phyloP scores from a whole-genome alignment of 2,888 invertebrate genomes.

The Euzophera pinguis region DNA sequence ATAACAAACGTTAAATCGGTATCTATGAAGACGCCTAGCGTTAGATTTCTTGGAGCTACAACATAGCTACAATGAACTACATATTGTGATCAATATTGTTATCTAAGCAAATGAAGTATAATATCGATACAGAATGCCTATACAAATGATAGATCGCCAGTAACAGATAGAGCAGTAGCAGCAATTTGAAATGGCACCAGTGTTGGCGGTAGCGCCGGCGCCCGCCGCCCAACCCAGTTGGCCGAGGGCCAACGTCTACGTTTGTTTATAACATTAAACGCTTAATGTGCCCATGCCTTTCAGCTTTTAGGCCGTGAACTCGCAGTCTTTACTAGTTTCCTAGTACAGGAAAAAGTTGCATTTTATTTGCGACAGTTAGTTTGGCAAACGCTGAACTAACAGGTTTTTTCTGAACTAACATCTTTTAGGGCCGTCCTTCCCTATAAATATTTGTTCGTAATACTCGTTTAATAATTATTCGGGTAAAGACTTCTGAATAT shows the following conservation, averaged over 20 bases:
- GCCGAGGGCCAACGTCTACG: conserved; percentile 57
- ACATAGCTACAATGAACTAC: too few relatives aligned
- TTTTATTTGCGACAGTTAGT: neutral
- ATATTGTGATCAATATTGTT: neutral
- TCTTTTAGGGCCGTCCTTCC: too few relatives aligned
- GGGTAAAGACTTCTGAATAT: too few relatives aligned
- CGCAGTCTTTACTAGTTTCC: neutral
- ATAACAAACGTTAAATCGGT: too few relatives aligned
- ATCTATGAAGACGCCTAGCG: too few relatives aligned
- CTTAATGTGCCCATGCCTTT: conserved; percentile 35
- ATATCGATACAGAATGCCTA: conserved; percentile 10
- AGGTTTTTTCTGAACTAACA: too few relatives aligned
- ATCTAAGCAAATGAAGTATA: neutral
- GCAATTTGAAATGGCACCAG: conserved; percentile 45
- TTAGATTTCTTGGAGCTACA: too few relatives aligned
- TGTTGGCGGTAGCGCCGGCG: conserved; percentile 60
- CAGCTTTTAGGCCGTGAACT: conserved; percentile 29
- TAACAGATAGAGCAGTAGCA: conserved; percentile 47
- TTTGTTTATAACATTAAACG: conserved; percentile 73
- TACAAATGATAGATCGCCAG: conserved; percentile 32
- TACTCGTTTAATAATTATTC: too few relatives aligned
- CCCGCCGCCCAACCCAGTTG: conserved; percentile 55
- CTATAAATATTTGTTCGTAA: too few relatives aligned
- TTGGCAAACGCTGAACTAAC: too few relatives aligned
- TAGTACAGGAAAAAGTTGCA: neutral